Percentiles rank a stretch among this genome's conserved stretches.
phyloP scores from a whole-genome alignment of 2,113 vertebrate genomes.

The Heptranchias perlo region DNA sequence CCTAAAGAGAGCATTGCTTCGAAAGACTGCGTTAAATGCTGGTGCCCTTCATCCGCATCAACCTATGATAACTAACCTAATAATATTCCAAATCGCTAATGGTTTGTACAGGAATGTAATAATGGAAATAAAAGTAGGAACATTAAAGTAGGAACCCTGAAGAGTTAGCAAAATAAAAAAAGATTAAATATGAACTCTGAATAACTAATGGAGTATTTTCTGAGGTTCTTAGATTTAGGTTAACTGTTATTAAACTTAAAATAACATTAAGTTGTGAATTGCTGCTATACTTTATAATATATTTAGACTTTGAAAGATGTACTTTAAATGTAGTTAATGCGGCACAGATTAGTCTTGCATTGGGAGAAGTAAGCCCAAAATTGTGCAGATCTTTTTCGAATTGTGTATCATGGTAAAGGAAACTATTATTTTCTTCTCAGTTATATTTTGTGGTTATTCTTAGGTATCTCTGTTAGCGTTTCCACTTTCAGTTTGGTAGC shows the following conservation, averaged over 20 bases:
- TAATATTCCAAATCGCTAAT: not conserved
- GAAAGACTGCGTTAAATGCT: not conserved
- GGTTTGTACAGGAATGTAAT: not conserved
- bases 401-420: not conserved
- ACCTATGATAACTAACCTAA: not conserved
- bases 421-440: not conserved
- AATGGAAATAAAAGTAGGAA: too few species aligned
- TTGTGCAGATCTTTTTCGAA: not conserved
- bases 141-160: not conserved
- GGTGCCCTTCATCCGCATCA: not conserved
- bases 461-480: slow-evolving; percentile 89
- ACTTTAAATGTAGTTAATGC: not conserved
- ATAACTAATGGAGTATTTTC: not conserved
- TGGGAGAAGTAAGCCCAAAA: not conserved
- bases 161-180: not conserved
- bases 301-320: not conserved
- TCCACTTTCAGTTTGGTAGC: slow-evolving; percentile 95
- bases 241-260: not conserved
- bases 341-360: not conserved
- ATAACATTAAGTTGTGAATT: not conserved
- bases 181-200: not conserved
- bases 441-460: not conserved
- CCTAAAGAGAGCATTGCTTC: not conserved
- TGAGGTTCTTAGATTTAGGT: not conserved
- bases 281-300: too few species aligned